These are phyloP conservation scores for Cantharis rufa DNA, from an alignment of 2,888 invertebrate species.

Conservation along the genomic window DNA sequence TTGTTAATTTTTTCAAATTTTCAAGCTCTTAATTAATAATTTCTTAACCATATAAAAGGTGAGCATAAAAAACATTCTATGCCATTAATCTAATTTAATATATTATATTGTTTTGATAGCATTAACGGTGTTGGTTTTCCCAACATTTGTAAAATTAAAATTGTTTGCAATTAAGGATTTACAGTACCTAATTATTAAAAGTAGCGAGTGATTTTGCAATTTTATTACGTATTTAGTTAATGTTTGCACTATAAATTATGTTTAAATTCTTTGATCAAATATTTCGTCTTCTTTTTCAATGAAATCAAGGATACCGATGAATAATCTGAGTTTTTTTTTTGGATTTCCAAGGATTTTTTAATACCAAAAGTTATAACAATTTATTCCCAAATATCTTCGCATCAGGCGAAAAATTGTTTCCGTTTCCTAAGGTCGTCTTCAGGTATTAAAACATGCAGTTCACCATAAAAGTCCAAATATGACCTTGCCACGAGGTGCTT, in stretches of 20 bases:
- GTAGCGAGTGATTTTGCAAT: background rate
- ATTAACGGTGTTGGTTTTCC: background rate
- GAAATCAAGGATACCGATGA: background rate
- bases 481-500: background rate
- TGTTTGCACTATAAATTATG: background rate
- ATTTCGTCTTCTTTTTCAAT: background rate
- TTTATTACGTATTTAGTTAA: background rate
- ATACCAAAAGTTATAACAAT: background rate
- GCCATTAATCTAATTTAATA: background rate
- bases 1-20: background rate
- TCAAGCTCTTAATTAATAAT: background rate
- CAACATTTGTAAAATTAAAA: background rate
- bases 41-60: background rate
- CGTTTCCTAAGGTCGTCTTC: background rate
- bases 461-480: background rate
- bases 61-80: background rate
- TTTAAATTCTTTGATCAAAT: background rate
- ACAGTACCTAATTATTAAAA: background rate
- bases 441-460: background rate
- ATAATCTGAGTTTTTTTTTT: background rate
- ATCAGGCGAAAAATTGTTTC: background rate
- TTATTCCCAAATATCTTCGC: background rate
- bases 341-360: background rate
- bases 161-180: background rate
- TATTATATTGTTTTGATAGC: background rate